Evolutionary conservation across 1,140 invertebrate species (phyloP).

Genomic region (Arctopsyche grandis): DNA sequence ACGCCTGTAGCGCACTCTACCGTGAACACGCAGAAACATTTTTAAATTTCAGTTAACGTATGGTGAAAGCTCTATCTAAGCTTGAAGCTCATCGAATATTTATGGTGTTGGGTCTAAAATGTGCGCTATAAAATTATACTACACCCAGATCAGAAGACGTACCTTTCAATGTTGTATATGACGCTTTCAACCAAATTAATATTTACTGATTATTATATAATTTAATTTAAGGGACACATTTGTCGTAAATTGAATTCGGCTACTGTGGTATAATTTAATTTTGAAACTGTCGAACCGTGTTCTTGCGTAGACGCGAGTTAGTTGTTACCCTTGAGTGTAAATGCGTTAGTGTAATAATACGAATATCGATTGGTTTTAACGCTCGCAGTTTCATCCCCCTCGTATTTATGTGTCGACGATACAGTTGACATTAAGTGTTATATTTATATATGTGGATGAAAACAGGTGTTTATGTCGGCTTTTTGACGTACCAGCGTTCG

Average conservation of each 20-base stretch:
- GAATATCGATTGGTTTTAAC: not conserved
- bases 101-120: not conserved
- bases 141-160: no score
- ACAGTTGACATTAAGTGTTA: not conserved
- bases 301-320: no score
- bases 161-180: no score
- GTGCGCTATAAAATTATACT: no score
- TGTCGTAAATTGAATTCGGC: no score
- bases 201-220: no score
- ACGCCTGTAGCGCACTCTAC: not conserved
- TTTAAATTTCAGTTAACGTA: not conserved
- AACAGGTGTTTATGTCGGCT: not conserved
- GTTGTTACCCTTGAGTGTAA: no score
- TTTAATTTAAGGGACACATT: no score
- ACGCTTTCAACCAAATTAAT: no score
- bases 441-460: not conserved
- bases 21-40: not conserved
- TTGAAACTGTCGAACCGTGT: no score
- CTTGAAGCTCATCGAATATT: not conserved
- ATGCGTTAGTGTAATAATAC: not conserved
- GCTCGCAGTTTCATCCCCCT: not conserved
- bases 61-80: no score
- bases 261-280: no score
- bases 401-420: constrained; percentile 21
- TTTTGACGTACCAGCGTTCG: not conserved